Evolutionary conservation across 2,113 vertebrate species (phyloP).

Genomic region (Phocoena phocoena): DNA sequence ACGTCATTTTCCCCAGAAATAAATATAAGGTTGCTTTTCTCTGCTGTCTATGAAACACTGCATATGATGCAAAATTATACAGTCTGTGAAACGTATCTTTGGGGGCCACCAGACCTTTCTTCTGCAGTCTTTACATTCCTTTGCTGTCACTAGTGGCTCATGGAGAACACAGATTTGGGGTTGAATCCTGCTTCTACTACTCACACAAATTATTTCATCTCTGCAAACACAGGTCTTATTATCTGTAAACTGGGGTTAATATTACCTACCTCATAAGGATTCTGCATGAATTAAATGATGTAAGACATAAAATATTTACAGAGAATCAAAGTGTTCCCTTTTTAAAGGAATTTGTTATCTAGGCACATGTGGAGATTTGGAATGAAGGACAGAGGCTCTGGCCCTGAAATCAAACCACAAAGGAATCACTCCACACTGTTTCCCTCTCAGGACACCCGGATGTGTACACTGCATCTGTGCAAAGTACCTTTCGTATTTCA

Average conservation of each 20-base stretch:
- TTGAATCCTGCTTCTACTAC: background rate
- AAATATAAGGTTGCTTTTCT: background rate
- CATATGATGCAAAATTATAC: background rate
- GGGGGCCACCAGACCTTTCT: rapidly evolving
- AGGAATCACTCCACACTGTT: background rate
- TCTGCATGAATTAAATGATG: background rate
- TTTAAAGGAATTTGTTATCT: background rate
- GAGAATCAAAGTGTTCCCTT: background rate
- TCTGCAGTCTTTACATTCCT: background rate
- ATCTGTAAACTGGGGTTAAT: background rate
- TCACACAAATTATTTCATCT: background rate
- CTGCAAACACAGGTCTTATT: background rate
- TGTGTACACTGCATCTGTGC: rapidly evolving
- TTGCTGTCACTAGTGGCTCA: background rate
- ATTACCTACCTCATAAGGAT: background rate
- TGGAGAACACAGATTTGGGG: background rate
- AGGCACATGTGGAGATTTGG: rapidly evolving
- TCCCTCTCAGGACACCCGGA: rapidly evolving
- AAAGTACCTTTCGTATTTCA: background rate
- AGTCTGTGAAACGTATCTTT: background rate
- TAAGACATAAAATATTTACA: background rate
- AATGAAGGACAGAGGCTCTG: background rate
- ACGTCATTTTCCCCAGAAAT: background rate
- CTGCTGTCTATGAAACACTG: background rate
- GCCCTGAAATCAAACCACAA: background rate